Evolutionary conservation across 2,888 invertebrate genomes (phyloP).

Genomic region (Metallyticus violacea): DNA sequence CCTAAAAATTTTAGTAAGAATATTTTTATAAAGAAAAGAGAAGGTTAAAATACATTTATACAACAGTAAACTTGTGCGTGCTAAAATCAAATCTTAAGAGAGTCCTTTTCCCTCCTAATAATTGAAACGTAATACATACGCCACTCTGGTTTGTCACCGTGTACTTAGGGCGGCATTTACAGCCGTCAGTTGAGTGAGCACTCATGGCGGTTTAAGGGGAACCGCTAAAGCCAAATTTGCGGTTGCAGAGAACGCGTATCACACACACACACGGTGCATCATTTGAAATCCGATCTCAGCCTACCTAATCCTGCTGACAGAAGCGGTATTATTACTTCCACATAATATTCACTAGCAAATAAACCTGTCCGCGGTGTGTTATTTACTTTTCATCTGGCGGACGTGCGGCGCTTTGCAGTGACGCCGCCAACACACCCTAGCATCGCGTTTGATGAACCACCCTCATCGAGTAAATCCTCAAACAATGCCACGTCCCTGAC

Average conservation of each 20-base stretch:
- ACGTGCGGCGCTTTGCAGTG: neutral
- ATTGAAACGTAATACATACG: no score
- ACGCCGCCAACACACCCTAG: neutral
- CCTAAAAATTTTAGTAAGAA: no score
- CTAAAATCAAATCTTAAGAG: no score
- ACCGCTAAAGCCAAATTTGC: neutral
- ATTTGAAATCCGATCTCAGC: neutral
- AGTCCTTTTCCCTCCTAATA: no score
- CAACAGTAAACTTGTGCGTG: no score
- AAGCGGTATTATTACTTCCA: neutral
- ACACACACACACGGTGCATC: neutral
- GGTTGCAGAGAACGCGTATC: neutral
- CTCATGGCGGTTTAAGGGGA: neutral
- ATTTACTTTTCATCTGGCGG: neutral
- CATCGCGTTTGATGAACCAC: slow-evolving; percentile 6
- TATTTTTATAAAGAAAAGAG: no score
- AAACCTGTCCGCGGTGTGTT: neutral
- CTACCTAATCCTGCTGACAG: neutral
- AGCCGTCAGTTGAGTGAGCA: neutral
- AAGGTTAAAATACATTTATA: no score
- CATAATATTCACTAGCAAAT: neutral
- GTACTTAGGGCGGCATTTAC: neutral
- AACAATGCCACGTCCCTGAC: neutral
- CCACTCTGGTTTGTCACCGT: no score
- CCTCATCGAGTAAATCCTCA: slow-evolving; percentile 3